Conservation (phyloP, 2,113 vertebrate genomes). For the Halcyon malimbica region DNA sequence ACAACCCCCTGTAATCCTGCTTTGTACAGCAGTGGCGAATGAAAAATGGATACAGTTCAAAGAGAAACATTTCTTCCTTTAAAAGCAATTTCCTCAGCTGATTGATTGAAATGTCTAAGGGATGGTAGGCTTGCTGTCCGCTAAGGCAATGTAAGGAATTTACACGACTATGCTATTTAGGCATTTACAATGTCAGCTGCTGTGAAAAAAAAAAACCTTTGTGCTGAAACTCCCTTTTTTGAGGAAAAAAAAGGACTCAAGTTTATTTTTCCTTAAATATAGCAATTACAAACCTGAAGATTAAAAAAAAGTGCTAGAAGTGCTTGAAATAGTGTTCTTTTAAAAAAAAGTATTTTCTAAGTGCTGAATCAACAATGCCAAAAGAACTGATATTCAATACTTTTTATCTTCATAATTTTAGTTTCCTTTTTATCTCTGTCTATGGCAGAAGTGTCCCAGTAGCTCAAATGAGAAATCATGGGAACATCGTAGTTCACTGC, state of each 20-base stretch:
- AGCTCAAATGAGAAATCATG: neutral
- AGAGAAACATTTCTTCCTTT: neutral
- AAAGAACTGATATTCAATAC: neutral
- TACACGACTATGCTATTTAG: neutral
- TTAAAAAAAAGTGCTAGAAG: neutral
- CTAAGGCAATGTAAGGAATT: neutral
- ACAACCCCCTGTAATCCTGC: neutral
- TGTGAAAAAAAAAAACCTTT: neutral
- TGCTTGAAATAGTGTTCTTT: neutral
- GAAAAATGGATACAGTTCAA: neutral
- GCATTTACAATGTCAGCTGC: neutral
- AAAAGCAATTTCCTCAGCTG: neutral
- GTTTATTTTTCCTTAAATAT: neutral
- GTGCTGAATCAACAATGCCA: neutral
- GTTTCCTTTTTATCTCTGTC: neutral
- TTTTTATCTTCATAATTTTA: neutral
- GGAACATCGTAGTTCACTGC: neutral
- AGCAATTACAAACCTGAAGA: neutral
- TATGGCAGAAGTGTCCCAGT: neutral
- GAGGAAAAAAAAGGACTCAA: neutral
- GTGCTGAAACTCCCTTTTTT: neutral
- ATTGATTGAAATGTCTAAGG: neutral
- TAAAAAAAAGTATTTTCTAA: neutral
- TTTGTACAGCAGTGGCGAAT: neutral
- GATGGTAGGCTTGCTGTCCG: neutral